These are phyloP conservation scores for Scaptomyza reducta DNA, from an alignment of 2,888 invertebrate genomes.

Conservation along the genomic window DNA sequence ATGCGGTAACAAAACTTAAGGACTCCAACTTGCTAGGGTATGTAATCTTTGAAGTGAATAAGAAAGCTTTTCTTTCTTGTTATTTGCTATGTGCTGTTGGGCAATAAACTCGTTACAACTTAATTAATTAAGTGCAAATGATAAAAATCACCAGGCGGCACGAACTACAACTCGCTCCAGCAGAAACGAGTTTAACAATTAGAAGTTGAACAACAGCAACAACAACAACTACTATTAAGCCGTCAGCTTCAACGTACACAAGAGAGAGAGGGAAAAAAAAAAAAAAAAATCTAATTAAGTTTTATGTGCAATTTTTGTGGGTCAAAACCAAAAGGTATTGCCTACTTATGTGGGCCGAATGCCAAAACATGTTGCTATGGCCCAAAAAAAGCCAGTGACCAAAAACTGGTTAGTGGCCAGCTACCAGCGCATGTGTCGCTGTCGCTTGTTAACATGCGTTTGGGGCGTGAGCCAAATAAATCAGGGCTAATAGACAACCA, in stretches of 20 bases:
- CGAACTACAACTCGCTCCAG: conserved; percentile 47
- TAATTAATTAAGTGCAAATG: conserved; percentile 79
- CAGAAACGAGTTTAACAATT: conserved; percentile 16
- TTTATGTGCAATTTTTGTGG: conserved; percentile 78
- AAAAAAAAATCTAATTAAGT: conserved; percentile 74
- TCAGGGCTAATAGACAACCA: conserved; percentile 42
- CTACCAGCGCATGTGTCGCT: conserved; percentile 32
- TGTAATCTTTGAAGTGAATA: conserved; percentile 7
- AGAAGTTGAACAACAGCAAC: conserved; percentile 6
- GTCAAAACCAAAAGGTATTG: conserved; percentile 58
- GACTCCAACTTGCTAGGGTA: background rate
- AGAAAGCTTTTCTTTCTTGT: background rate
- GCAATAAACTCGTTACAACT: conserved; percentile 77
- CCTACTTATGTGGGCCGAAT: conserved; percentile 49
- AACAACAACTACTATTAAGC: conserved; percentile 22
- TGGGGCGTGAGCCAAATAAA: conserved; percentile 68
- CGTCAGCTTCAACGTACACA: conserved; percentile 21
- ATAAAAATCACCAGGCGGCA: conserved; percentile 76
- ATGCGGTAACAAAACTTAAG: background rate
- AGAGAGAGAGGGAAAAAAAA: conserved; percentile 15
- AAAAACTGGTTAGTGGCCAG: conserved; percentile 2
- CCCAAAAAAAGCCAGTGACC: conserved; percentile 3
- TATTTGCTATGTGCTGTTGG: conserved; percentile 39
- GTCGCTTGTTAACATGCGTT: conserved; percentile 70
- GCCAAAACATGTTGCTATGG: conserved; percentile 24